Conservation (phyloP, 2,113 vertebrate species). For the Syngnathoides biaculeatus region DNA sequence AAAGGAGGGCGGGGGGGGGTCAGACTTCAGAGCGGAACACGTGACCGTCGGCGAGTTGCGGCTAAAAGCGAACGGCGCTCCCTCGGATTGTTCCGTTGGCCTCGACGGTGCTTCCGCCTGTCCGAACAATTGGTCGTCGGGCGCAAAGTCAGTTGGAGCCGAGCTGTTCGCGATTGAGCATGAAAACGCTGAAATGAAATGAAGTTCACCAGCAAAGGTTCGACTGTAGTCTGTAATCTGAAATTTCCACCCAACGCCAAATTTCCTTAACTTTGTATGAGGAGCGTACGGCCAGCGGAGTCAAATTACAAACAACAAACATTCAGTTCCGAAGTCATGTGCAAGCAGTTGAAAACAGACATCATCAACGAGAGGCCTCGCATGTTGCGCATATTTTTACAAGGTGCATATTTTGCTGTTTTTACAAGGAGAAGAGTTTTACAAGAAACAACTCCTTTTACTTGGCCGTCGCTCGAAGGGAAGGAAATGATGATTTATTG, state of each 20-base stretch:
- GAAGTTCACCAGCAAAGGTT: no score
- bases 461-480: not conserved
- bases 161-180: no score
- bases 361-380: not conserved
- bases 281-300: no score
- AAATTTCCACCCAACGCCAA: no score
- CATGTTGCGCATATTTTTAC: not conserved
- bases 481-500: not conserved
- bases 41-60: not conserved
- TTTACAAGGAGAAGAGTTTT: not conserved
- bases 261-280: no score
- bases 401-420: not conserved
- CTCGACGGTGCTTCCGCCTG: no score
- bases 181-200: no score
- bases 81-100: not conserved
- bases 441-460: not conserved
- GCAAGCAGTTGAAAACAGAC: not conserved
- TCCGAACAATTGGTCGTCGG: no score
- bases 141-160: no score
- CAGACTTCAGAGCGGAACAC: not conserved
- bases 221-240: no score
- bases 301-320: not conserved
- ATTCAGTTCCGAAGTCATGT: not conserved
- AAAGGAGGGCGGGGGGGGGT: not conserved
- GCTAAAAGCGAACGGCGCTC: not conserved